Base-by-base conservation (phyloP, 2,797 vertebrate genomes). In the Epinephelus awoara region DNA sequence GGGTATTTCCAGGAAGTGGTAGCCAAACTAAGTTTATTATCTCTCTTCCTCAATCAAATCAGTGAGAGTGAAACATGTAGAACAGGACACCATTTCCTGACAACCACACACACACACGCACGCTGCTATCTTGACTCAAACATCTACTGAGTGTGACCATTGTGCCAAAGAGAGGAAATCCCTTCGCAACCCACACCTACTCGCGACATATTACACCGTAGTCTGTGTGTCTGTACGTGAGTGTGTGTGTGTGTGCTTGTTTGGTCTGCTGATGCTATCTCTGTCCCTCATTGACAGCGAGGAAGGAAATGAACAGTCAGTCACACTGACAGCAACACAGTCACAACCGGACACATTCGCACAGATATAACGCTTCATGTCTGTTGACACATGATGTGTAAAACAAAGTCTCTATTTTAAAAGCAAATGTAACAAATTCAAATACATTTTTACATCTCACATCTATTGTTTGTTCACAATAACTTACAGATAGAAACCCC, bases 1-100 rank as follows among this genome's bases (percentile, higher is more conserved):
- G 90, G 76, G 83, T 85, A 89, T 91, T 91, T 89, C 72, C 88
- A 89, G 88, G 90, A 93, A 92, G 85, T 86, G 82, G 83, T 84
- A 87, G 88, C 82, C 77, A 90, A 90, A 92, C 88, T 92, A 72
- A 88, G 89, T 94, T 92, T 88, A 91, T 92, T 90, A 88, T 93
- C 75, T 76, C 83, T 80, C 80, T 84, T 83, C 85, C 81, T 88
- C 82, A 93, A 95, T 94, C 89, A 91, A 91, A 93, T 94, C 88
- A 93, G 83, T 44, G 78, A 90, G 59, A 86, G 86, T 84, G 85
- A 82, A 88, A 89, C 89, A 90, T 91, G 91, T 83, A 71, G 76
- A 85, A 82, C 87, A 89, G 72, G 75, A 81, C 74, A 85, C 73
- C 74, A 62, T 88, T 92, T 93, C 89, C 90, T 91, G 78, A 59